Evolutionary conservation across 2,888 invertebrate species (phyloP), one percentile per base, ranked within the genome.

Genomic region (Acleris literana): DNA sequence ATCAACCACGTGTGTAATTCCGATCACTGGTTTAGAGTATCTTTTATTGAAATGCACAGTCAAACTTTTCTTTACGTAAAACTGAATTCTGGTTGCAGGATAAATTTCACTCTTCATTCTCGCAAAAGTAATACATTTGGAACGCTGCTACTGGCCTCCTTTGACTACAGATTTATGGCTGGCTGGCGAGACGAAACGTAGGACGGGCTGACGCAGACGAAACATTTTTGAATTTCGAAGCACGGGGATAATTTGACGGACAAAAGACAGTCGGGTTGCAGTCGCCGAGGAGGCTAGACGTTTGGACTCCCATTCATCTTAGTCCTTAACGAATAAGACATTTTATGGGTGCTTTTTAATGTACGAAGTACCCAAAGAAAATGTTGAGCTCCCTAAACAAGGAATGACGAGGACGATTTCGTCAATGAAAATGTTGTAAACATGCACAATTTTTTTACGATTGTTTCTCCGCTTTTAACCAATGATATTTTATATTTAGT

Each of bases 131-230:
- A 49, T 20, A 20, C 20, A 49, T 49, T 49, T 49, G 17, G n/a
- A 49, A 18, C 20, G 20, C 49, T 48, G 48, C 16, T 17, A 6
- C n/a, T 48, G 48, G n/a, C 48, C n/a, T 17, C 48, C 17, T 49
- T 49, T 49, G 49, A 20, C 17, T 18, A 49, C n/a, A 57, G 44
- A 57, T 46, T 44, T 57, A 57, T 57, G 7, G 46, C 57, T 25
- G 46, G 57, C 57, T 44, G 57, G 57, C 57, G 43, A 57, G 57
- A 57, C 57, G 57, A 57, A 57, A 56, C 25, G 49, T 49, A 49
- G 51, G 5, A 13, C 39, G 39, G 54, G 55, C 43, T 43, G 54
- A 43, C 11, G 16, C 44, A 56, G 44, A 57, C 57, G 46, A 57
- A 46, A 57, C 25, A 57, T 57, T 57, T 57, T 57, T 46, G 57